Conservation (phyloP, 2,888 invertebrate species). For the Mythimna albipuncta region DNA sequence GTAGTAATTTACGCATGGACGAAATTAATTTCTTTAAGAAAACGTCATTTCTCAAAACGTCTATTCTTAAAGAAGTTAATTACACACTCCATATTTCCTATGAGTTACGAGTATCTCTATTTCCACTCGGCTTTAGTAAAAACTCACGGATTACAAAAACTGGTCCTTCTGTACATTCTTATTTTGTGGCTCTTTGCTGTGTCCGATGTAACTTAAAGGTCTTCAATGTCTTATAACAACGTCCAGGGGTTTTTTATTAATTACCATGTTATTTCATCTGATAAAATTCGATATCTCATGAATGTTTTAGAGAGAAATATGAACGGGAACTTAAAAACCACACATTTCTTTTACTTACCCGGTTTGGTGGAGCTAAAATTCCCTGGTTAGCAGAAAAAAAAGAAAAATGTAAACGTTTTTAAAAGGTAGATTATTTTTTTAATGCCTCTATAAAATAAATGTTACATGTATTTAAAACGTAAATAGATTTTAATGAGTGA, state of each 20-base stretch:
- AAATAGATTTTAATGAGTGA: not conserved
- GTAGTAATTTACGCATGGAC: no score
- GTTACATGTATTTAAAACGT: not conserved
- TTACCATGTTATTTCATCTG: not conserved
- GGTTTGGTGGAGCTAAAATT: slow-evolving; percentile 73
- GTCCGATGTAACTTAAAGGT: not conserved
- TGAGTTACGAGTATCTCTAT: not conserved
- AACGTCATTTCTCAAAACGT: no score
- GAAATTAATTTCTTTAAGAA: no score
- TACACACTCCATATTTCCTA: no score
- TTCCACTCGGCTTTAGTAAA: not conserved
- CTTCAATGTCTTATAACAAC: not conserved
- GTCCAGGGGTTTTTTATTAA: not conserved
- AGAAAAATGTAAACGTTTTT: slow-evolving; percentile 37
- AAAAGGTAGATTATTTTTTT: not conserved
- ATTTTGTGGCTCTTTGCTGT: not conserved
- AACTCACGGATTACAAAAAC: not conserved
- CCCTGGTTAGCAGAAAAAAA: slow-evolving; percentile 77
- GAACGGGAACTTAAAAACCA: slow-evolving; percentile 23
- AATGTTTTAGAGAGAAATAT: slow-evolving; percentile 17
- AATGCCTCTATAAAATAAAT: no score
- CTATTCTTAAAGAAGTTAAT: no score
- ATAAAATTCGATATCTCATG: slow-evolving; percentile 3
- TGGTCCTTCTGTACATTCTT: slow-evolving; percentile 18
- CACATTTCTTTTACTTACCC: slow-evolving; percentile 71